A percentile compares a stretch with the other conserved stretches of the same genome.
Evolutionary conservation across 2,797 vertebrate species (phyloP).

Genomic region (Hephaestus fuliginosus): DNA sequence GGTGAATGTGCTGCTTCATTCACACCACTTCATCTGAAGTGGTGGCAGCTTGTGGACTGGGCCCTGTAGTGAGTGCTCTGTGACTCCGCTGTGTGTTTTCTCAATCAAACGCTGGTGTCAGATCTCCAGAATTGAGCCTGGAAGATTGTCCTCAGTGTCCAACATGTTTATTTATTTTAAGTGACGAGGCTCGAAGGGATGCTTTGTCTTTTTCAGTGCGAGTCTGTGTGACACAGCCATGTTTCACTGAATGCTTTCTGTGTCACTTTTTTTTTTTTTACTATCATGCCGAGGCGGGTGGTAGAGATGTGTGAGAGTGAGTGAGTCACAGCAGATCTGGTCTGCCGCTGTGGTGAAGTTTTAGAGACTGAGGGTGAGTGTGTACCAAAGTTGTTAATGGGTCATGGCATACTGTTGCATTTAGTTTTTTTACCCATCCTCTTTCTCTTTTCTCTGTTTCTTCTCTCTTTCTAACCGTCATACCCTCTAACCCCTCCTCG

Average conservation of each 20-base stretch:
- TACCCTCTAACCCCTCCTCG: conserved; percentile 35
- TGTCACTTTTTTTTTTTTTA: not conserved
- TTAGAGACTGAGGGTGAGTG: not conserved
- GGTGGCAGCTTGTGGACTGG: conserved; percentile 74
- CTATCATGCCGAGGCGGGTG: not conserved
- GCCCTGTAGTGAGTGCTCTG: conserved; percentile 44
- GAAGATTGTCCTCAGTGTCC: conserved; percentile 15
- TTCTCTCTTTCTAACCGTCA: not conserved
- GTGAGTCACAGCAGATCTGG: conserved; percentile 20
- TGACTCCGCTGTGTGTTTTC: conserved; percentile 50
- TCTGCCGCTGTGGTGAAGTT: conserved; percentile 6
- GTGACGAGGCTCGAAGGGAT: not conserved
- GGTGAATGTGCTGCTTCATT: conserved; percentile 80
- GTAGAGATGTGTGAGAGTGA: conserved; percentile 3
- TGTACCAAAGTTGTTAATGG: conserved; percentile 14
- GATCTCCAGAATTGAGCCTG: conserved; percentile 42
- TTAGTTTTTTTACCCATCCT: not conserved
- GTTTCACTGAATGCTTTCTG: not conserved
- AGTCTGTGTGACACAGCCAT: conserved; percentile 16
- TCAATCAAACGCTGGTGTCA: conserved; percentile 42
- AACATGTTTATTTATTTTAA: conserved; percentile 39
- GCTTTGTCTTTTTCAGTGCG: not conserved
- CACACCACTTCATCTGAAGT: conserved; percentile 82
- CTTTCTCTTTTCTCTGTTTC: not conserved
- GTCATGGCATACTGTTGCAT: not conserved